These are phyloP conservation scores for Plectropomus leopardus DNA, from an alignment of 2,113 vertebrate genomes.

Conservation along the genomic window DNA sequence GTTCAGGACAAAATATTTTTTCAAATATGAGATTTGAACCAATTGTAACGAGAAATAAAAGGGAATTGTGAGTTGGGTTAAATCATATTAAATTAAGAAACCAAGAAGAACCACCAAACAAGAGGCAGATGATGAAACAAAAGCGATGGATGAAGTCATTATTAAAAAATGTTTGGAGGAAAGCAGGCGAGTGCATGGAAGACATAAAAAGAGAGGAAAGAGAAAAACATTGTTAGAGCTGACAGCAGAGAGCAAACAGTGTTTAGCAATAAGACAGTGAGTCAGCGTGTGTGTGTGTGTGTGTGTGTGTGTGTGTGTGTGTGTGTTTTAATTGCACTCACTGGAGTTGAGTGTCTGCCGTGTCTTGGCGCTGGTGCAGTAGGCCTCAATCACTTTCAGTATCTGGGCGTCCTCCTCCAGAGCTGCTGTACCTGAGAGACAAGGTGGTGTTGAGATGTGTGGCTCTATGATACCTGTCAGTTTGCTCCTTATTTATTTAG, in stretches of 20 bases:
- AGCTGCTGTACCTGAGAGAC: slow-evolving; percentile 92
- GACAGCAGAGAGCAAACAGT: slow-evolving; percentile 60
- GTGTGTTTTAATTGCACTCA: slow-evolving; percentile 85
- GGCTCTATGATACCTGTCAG: too few relatives aligned
- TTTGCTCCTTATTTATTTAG: too few relatives aligned
- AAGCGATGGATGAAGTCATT: not conserved
- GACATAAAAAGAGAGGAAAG: slow-evolving; percentile 78
- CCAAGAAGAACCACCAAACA: not conserved
- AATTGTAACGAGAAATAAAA: slow-evolving; percentile 9
- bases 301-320: slow-evolving; percentile 1
- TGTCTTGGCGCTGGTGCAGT: slow-evolving; percentile 98
- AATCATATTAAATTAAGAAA: not conserved
- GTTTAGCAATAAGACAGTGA: slow-evolving; percentile 20
- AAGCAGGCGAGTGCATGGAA: slow-evolving; percentile 20
- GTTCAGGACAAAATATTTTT: slow-evolving; percentile 24
- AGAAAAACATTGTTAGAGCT: slow-evolving; percentile 92
- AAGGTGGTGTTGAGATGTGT: too few relatives aligned
- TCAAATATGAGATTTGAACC: not conserved
- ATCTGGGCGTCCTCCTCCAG: slow-evolving; percentile 98
- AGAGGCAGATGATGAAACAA: not conserved
- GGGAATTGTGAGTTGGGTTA: not conserved
- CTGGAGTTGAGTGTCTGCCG: slow-evolving; percentile 98
- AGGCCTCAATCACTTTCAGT: slow-evolving; percentile 98
- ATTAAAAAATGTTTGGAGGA: slow-evolving; percentile 7
- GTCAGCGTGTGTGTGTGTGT: not conserved